Percentiles rank a stretch among this genome's conserved stretches.
phyloP scores from a whole-genome alignment of 2,888 invertebrate genomes.

The Melikaiella ostensackeni region DNA sequence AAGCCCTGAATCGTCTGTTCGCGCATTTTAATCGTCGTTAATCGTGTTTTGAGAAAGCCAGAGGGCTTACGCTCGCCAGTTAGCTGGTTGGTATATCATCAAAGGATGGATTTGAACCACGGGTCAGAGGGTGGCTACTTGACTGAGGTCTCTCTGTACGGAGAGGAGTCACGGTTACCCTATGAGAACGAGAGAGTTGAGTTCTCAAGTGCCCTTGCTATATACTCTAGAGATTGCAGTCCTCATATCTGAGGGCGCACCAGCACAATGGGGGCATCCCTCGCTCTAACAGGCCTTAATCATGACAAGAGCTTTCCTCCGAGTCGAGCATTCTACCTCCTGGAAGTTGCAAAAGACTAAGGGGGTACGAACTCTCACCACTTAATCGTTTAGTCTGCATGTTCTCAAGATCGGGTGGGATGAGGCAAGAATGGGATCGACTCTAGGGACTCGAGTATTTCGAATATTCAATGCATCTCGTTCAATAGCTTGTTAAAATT shows the following conservation, averaged over 20 bases:
- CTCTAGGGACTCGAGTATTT: constrained; percentile 1
- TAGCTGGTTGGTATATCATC: constrained; percentile 34
- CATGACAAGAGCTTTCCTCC: constrained; percentile 64
- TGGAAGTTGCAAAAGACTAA: constrained; percentile 49
- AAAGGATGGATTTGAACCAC: constrained; percentile 46
- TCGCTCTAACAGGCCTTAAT: constrained; percentile 71
- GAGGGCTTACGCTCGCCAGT: constrained; percentile 17
- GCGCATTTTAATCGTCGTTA: constrained; percentile 52
- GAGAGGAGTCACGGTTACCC: constrained; percentile 57
- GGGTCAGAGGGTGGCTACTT: constrained; percentile 49
- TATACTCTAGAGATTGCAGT: constrained; percentile 60
- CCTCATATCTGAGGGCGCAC: constrained; percentile 63
- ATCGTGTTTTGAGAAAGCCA: constrained; percentile 46
- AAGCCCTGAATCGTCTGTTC: constrained; percentile 46
- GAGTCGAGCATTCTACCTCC: constrained; percentile 63
- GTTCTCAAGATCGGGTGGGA: constrained; percentile 8
- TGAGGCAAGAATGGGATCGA: constrained; percentile 17
- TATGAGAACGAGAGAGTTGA: constrained; percentile 59
- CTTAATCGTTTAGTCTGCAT: constrained; percentile 12
- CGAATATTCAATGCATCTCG: constrained; percentile 16
- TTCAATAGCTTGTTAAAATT: constrained; percentile 7
- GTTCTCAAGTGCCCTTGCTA: constrained; percentile 65
- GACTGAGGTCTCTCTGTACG: constrained; percentile 51
- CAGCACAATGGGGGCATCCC: constrained; percentile 66
- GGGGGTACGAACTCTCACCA: constrained; percentile 26